These are phyloP conservation scores for Pantala flavescens DNA, from an alignment of 1,140 invertebrate genomes.

Conservation along the genomic window DNA sequence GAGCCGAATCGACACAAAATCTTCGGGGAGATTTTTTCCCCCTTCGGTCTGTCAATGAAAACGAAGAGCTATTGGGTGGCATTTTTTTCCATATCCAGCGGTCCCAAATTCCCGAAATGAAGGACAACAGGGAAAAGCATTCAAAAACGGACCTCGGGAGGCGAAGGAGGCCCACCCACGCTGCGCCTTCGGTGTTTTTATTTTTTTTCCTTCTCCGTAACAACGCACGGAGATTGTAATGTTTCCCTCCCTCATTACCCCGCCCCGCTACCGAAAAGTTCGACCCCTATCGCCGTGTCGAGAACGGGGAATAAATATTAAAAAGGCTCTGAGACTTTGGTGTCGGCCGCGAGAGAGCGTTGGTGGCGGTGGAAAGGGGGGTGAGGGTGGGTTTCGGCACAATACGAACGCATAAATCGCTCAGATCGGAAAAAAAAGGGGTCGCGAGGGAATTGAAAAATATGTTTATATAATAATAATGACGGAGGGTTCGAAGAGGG, in stretches of 20 bases:
- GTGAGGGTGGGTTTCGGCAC: conserved; percentile 13
- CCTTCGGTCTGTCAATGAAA: conserved; percentile 20
- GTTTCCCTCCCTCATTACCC: neutral
- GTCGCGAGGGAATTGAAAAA: conserved; percentile 4
- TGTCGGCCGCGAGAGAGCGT: neutral
- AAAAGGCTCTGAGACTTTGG: conserved; percentile 12
- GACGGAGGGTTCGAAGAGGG: neutral
- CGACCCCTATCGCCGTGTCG: neutral
- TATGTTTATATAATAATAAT: conserved; percentile 11
- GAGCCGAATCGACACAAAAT: neutral
- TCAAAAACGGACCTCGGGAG: neutral
- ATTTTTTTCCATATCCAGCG: neutral
- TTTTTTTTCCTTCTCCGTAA: too few species aligned
- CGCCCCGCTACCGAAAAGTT: neutral
- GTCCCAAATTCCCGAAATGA: conserved; percentile 4
- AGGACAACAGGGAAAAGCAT: conserved; percentile 1
- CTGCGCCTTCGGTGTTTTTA: neutral
- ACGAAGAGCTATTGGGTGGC: conserved; percentile 14
- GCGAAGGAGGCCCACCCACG: conserved; percentile 13
- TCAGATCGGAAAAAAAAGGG: conserved; percentile 1
- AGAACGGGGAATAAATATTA: conserved; percentile 15
- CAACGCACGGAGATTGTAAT: too few species aligned
- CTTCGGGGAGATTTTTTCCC: conserved; percentile 19
- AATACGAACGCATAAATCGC: conserved; percentile 12
- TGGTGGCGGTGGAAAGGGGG: neutral